phyloP scores from a whole-genome alignment of 1,140 invertebrate genomes.

The Mamestra configurata region DNA sequence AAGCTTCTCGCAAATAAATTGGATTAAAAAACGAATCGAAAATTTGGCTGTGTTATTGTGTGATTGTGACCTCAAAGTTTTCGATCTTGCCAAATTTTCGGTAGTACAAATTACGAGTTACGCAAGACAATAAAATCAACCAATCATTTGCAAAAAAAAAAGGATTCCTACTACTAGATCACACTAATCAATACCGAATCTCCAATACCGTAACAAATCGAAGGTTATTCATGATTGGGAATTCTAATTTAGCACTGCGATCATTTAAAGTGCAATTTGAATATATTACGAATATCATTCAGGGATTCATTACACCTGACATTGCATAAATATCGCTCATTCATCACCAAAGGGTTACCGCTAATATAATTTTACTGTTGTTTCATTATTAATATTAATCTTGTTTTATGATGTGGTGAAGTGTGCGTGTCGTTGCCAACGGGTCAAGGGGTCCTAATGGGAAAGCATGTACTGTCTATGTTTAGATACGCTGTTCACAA shows the following conservation, averaged over 20 bases:
- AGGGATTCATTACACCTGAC: conserved; percentile 1
- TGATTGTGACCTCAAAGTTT: no score
- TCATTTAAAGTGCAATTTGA: conserved; percentile 18
- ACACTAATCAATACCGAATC: not conserved
- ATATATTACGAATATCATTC: conserved; percentile 26
- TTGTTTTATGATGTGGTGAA: conserved; percentile 16
- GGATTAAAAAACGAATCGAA: no score
- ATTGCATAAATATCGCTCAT: conserved; percentile 31
- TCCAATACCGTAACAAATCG: conserved; percentile 26
- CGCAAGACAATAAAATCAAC: not conserved
- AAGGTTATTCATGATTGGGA: conserved; percentile 11
- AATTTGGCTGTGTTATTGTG: no score
- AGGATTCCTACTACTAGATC: conserved; percentile 22
- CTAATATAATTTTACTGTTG: conserved; percentile 33
- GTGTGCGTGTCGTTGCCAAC: not conserved
- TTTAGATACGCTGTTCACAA: not conserved
- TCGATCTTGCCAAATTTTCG: not conserved
- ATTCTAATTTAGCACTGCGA: conserved; percentile 18
- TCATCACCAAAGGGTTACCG: conserved; percentile 11
- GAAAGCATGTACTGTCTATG: not conserved
- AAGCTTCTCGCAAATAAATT: not conserved
- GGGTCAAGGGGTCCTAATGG: not conserved
- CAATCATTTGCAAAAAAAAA: conserved; percentile 12
- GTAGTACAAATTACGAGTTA: not conserved
- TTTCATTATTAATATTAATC: conserved; percentile 31